phyloP scores from a whole-genome alignment of 2,888 invertebrate genomes.

The Drosophila koepferae region DNA sequence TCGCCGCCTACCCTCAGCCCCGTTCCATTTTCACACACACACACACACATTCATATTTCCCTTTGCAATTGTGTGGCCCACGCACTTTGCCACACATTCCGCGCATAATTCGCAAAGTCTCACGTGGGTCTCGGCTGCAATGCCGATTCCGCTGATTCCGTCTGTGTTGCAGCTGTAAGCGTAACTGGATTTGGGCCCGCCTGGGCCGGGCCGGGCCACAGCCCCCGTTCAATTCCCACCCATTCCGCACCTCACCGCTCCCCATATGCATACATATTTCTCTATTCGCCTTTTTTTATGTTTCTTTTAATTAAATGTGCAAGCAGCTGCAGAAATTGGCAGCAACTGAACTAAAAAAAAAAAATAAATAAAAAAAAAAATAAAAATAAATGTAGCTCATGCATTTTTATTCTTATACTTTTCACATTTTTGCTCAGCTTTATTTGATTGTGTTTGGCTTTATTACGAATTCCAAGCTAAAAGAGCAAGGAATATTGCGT shows the following conservation, averaged over 20 bases:
- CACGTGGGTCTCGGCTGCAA: constrained; percentile 46
- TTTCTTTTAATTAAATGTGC: constrained; percentile 69
- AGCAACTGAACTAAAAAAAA: constrained; percentile 27
- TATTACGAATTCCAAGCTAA: constrained; percentile 53
- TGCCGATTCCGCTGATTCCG: constrained; percentile 31
- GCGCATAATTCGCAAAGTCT: constrained; percentile 37
- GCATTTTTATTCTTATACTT: constrained; percentile 39
- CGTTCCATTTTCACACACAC: not conserved
- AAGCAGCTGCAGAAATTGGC: constrained; percentile 74
- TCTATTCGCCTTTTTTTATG: constrained; percentile 42
- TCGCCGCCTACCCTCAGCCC: not conserved
- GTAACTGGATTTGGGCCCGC: constrained; percentile 53
- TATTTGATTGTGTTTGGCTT: constrained; percentile 44
- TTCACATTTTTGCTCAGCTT: constrained; percentile 24
- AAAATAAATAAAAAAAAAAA: constrained; percentile 9
- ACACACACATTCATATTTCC: not conserved
- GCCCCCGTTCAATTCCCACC: constrained; percentile 7
- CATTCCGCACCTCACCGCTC: constrained; percentile 15
- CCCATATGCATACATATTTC: constrained; percentile 9
- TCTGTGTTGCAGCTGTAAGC: constrained; percentile 48
- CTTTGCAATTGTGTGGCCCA: constrained; percentile 30
- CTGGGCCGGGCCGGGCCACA: constrained; percentile 1
- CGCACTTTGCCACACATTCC: constrained; percentile 56
- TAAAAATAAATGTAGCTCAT: constrained; percentile 33
- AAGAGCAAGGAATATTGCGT: constrained; percentile 36